Percentiles rank a stretch among this genome's conserved stretches.
Evolutionary conservation across 2,113 vertebrate species (phyloP).

Genomic region (Alces alces): DNA sequence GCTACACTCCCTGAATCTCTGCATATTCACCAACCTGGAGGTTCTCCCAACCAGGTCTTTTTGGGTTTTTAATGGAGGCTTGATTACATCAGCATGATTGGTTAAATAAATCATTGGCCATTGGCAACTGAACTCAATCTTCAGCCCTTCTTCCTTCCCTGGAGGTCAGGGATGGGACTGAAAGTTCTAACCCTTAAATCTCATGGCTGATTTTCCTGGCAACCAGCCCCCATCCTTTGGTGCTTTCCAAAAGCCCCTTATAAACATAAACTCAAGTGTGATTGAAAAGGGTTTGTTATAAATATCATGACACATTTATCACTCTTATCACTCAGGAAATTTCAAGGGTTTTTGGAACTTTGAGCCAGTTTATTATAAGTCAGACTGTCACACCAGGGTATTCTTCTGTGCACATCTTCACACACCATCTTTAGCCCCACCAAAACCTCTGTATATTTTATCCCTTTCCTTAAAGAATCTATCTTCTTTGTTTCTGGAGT

Average conservation of each 20-base stretch:
- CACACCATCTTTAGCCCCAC: background rate
- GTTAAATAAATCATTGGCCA: background rate
- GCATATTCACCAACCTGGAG: background rate
- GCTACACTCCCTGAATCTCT: background rate
- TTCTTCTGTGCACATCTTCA: background rate
- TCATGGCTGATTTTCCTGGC: background rate
- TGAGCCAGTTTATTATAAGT: background rate
- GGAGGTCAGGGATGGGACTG: background rate
- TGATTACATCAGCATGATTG: background rate
- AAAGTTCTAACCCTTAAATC: background rate
- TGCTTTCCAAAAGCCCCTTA: background rate
- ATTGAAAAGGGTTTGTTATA: background rate
- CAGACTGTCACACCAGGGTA: background rate
- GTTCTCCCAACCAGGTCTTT: background rate
- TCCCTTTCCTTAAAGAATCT: background rate
- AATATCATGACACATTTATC: background rate
- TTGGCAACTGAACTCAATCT: background rate
- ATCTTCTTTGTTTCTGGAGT: background rate
- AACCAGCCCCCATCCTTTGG: background rate
- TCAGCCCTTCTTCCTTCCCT: background rate
- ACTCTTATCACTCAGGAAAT: background rate
- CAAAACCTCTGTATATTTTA: background rate
- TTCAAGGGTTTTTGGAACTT: background rate
- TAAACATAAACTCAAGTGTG: background rate
- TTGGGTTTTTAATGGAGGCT: background rate